These are phyloP conservation scores for Microplitis demolitor DNA, from an alignment of 1,140 invertebrate species.

Conservation along the genomic window DNA sequence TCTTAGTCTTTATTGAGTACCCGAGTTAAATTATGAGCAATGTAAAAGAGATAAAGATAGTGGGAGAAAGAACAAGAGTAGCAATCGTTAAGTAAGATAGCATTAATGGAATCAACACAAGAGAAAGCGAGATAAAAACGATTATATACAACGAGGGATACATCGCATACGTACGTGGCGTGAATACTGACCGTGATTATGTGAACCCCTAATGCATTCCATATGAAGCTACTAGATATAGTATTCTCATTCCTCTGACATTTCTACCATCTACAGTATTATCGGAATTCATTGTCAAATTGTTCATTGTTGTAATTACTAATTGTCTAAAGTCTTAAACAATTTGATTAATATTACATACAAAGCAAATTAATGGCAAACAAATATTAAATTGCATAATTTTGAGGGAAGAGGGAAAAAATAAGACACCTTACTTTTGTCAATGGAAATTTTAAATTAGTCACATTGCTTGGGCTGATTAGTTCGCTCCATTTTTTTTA, in stretches of 20 bases:
- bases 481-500: no score
- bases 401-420: no score
- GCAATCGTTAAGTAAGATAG: neutral
- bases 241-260: neutral
- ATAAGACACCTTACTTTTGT: no score
- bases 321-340: neutral
- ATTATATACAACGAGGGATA: slow-evolving; percentile 25
- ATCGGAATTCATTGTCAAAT: neutral
- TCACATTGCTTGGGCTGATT: no score
- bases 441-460: no score
- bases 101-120: neutral
- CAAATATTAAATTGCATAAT: no score
- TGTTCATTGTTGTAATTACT: neutral
- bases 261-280: slow-evolving; percentile 1
- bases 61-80: neutral
- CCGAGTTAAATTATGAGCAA: slow-evolving; percentile 8
- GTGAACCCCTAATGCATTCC: slow-evolving; percentile 21
- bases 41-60: neutral
- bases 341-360: no score
- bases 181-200: slow-evolving; percentile 23
- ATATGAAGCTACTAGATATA: slow-evolving; percentile 3
- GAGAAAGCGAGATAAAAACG: slow-evolving; percentile 22
- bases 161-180: slow-evolving; percentile 15
- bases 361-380: no score
- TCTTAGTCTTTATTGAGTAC: neutral